Evolutionary conservation across 2,113 vertebrate species (phyloP), one percentile per base, ranked within the genome.

Genomic region (Pleuronectes platessa): DNA sequence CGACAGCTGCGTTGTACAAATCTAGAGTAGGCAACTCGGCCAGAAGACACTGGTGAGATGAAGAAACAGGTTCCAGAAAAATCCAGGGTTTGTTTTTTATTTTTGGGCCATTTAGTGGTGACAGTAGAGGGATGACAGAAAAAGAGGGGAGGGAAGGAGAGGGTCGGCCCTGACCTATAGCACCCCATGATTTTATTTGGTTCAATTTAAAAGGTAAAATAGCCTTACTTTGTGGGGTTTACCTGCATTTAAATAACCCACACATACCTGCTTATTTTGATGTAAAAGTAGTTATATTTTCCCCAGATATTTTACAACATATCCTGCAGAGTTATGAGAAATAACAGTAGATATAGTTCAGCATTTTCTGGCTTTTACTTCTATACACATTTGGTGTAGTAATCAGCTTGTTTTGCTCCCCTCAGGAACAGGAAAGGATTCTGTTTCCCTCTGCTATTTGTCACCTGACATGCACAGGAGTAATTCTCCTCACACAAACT

Each of bases 381-480:
- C 17, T 13, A 3, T 45, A 51, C 63, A 51, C 17, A 20, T 51
- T 65, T 5, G 42, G 8, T 64, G 62, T 18, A 11, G 24, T 27
- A 18, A 13, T 26, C 12, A 24, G 40, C 64, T 27, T 6, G 17
- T 66, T 40, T 42, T 42, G 10, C 9, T 12, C 9, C 14, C 35
- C 5, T 42, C 7, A 42, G 10, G 15, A 31, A 42, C 26, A 68
- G 51, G 26, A 4, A 2, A n/a, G 64, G 45, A 51, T 66, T 31
- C 53, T 31, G 6, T 27, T 66, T 2, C 53, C 14, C 24, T 51
- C 24, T 65, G 61, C 8, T 49, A 24, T 23, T 45, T 23, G 24
- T 66, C 68, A 54, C 17, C 23, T 81, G 42, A 65, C 31, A 68
- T 80, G 37, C 23, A 51, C 21, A 71, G 49, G 76, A 64, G 47